Base-by-base conservation (phyloP, 2,113 vertebrate genomes). In the Eira barbara region DNA sequence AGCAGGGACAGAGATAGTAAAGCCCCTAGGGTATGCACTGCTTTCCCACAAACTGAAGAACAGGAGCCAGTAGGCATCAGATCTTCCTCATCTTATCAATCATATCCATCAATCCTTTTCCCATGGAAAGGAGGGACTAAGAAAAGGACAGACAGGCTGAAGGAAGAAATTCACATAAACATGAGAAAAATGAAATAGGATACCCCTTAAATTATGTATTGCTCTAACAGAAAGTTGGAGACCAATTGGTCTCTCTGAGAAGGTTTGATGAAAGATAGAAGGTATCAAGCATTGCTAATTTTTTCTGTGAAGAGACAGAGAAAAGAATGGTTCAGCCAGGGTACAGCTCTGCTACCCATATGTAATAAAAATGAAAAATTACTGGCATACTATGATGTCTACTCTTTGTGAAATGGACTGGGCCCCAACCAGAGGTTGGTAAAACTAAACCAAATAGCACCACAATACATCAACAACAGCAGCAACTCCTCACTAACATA, bases 391-490 rank as follows among this genome's bases (percentile, higher is more conserved):
- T n/a, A 8, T 31, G 34, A 42, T 14, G 18, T 49, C 84, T 76
- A 63, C 14, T 52, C 25, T 29, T 57, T 52, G 8, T 59, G 49
- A 57, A 91, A 87, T 9, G 25, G 9, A 39, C 17, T 49, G 34
- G 39, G 4, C 8, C 61, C 4, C 8, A 12, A 6, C 76, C 85
- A 36, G n/a, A 91, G 65, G 61, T 7, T 52, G 42, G 63, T 69
- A 85, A 80, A 85, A 85, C 7, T 59, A 27, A 82, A 31, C n/a
- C 65, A 88, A 86, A 86, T 4, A 8, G 31, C 7, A 57, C 12
- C 9, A 55, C 0, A 21, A 29, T n/a, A 10, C 1, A 18, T 7
- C 31, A 73, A 21, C 1, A 36, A 21, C 0, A 36, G 4, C 36
- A n/a, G 11, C 42, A 25, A 25, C 21, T 65, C 31, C 34, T 79